Conservation (phyloP, 2,113 vertebrate genomes). For the Percopsis transmontana region DNA sequence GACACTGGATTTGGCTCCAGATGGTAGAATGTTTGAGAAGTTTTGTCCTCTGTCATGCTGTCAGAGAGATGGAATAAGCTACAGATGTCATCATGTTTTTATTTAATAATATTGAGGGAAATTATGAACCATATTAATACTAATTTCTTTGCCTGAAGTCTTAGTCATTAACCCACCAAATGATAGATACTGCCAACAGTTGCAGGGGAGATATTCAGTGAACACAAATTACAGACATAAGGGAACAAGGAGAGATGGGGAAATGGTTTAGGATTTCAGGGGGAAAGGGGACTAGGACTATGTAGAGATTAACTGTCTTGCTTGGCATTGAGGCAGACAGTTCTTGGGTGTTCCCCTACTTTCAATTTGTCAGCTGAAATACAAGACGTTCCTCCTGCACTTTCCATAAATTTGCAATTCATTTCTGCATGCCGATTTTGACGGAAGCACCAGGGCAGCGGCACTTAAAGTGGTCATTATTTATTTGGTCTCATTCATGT, state of each 20-base stretch:
- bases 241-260: constrained; percentile 35
- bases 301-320: constrained; percentile 64
- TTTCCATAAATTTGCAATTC: constrained; percentile 72
- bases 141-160: constrained; percentile 48
- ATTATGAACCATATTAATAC: constrained; percentile 40
- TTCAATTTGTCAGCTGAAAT: constrained; percentile 65
- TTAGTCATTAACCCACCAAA: constrained; percentile 43
- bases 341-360: constrained; percentile 56
- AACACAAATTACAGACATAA: constrained; percentile 58
- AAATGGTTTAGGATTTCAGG: constrained; percentile 52
- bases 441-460: constrained; percentile 49
- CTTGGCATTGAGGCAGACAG: constrained; percentile 59
- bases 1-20: no score
- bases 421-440: constrained; percentile 67
- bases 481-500: constrained; percentile 74
- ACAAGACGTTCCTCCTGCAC: constrained; percentile 42
- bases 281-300: constrained; percentile 56
- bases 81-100: constrained; percentile 17
- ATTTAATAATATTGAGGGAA: constrained; percentile 3
- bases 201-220: constrained; percentile 54
- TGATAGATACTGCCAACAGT: constrained; percentile 49
- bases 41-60: neutral
- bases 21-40: no score
- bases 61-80: constrained; percentile 4
- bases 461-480: constrained; percentile 71